Evolutionary conservation across 1,140 invertebrate genomes (phyloP).

Genomic region (Frieseomelitta varia): DNA sequence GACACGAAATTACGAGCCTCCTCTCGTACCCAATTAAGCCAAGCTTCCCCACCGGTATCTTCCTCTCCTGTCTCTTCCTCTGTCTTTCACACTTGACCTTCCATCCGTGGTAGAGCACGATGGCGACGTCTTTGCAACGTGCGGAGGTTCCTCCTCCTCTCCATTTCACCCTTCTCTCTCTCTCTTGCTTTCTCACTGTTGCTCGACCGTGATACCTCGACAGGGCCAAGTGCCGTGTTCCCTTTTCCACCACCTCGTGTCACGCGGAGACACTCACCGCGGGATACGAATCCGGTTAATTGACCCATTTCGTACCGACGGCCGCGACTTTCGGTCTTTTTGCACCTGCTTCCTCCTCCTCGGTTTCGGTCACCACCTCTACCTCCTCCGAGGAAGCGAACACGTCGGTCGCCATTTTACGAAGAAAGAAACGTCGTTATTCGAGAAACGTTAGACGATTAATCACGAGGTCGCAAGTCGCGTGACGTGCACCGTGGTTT

Average conservation of each 20-base stretch:
- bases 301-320: conserved; percentile 43
- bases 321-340: conserved; percentile 12
- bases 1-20: conserved; percentile 66
- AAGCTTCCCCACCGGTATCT: conserved; percentile 17
- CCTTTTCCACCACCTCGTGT: conserved; percentile 4
- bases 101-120: conserved; percentile 34
- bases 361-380: too few relatives aligned
- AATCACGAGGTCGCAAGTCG: conserved; percentile 5
- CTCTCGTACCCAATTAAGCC: conserved; percentile 64
- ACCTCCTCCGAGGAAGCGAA: not conserved
- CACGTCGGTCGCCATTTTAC: not conserved
- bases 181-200: not conserved
- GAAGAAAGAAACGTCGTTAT: not conserved
- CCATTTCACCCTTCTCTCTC: not conserved
- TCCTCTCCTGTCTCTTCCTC: not conserved
- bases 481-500: not conserved
- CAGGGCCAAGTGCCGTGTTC: not conserved
- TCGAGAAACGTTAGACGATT: not conserved
- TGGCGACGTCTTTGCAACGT: conserved; percentile 44
- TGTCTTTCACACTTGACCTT: conserved; percentile 47
- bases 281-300: conserved; percentile 47
- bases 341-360: not conserved
- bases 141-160: conserved; percentile 34
- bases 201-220: not conserved
- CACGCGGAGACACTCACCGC: conserved; percentile 34